phyloP scores from a whole-genome alignment of 2,113 vertebrate genomes.

The Herpailurus yagouaroundi region DNA sequence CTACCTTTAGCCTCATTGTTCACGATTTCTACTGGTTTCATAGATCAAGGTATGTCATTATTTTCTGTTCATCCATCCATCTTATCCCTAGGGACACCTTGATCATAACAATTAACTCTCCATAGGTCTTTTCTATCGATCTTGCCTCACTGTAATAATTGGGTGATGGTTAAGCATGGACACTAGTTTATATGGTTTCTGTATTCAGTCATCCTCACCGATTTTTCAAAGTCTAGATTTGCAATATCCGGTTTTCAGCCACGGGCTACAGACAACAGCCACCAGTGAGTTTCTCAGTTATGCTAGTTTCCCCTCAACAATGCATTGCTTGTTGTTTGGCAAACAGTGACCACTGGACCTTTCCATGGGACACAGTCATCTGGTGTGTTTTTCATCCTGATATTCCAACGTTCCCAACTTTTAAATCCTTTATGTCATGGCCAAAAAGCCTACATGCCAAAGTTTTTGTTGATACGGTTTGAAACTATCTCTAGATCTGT shows the following conservation, averaged over 20 bases:
- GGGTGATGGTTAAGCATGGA: neutral
- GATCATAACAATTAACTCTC: neutral
- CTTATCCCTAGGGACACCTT: neutral
- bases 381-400: neutral
- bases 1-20: neutral
- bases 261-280: neutral
- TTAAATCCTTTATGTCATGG: neutral
- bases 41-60: neutral
- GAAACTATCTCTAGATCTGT: neutral
- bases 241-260: neutral
- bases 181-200: neutral
- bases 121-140: neutral
- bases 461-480: neutral
- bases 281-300: neutral
- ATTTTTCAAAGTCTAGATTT: neutral
- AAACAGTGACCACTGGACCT: neutral
- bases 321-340: neutral
- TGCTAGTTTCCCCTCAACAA: neutral
- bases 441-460: neutral
- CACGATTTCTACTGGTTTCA: neutral
- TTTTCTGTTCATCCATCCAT: neutral
- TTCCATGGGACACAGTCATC: neutral
- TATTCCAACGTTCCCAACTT: neutral
- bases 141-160: neutral
- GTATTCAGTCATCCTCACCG: neutral